phyloP scores from a whole-genome alignment of 2,113 vertebrate species.

The Chunga burmeisteri region DNA sequence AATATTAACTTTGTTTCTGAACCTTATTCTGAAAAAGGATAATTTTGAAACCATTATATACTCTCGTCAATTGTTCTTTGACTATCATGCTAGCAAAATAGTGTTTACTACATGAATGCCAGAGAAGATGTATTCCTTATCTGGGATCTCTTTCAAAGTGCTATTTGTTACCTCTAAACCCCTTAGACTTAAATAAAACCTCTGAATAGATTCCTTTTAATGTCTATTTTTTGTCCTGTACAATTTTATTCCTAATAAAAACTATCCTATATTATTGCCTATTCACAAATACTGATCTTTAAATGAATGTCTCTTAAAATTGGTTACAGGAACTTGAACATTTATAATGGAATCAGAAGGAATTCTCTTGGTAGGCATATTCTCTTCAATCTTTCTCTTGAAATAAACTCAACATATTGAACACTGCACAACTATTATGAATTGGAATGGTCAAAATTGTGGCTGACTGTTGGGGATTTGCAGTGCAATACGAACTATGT shows the following conservation, averaged over 20 bases:
- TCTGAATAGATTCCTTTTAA: not conserved
- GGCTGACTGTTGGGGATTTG: not conserved
- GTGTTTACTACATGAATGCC: not conserved
- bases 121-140: not conserved
- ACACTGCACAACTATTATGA: not conserved
- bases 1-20: not conserved
- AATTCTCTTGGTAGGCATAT: not conserved
- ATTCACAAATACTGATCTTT: not conserved
- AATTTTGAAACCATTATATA: not conserved
- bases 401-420: conserved; percentile 44
- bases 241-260: not conserved
- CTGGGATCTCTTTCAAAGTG: not conserved
- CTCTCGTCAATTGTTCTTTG: not conserved
- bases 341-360: not conserved
- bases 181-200: not conserved
- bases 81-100: not conserved
- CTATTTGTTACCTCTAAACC: not conserved
- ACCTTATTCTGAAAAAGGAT: not conserved
- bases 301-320: not conserved
- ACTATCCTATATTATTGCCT: not conserved
- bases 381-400: not conserved
- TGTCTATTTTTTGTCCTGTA: not conserved
- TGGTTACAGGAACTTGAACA: not conserved
- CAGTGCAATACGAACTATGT: not conserved
- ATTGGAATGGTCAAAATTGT: conserved; percentile 38